Percentiles rank a stretch among this genome's conserved stretches.
Conservation (phyloP, 37 sponge, comb jelly and placozoan species). For the Ianthella basta region DNA sequence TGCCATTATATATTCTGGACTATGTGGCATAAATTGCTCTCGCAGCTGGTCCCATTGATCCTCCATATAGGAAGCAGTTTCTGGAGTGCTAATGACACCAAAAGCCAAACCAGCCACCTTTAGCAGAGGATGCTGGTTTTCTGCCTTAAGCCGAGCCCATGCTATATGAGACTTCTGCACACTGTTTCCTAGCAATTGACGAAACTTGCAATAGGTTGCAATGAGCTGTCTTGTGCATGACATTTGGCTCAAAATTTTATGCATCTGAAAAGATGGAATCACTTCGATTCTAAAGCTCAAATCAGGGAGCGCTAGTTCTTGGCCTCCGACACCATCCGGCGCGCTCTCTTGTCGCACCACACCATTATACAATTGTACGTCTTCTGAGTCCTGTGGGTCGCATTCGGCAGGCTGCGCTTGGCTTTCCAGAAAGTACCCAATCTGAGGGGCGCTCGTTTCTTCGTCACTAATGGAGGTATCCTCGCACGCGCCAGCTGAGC, state of each 20-base stretch:
- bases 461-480: no score
- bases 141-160: background rate
- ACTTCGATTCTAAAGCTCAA: no score
- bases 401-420: no score
- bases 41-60: background rate
- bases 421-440: no score
- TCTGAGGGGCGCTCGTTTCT: no score
- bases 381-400: no score
- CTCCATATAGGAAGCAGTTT: background rate
- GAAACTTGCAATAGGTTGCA: background rate
- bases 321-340: no score
- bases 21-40: background rate
- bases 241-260: no score
- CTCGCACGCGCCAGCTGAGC: no score
- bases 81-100: constrained; percentile 7
- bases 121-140: background rate
- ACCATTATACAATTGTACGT: no score
- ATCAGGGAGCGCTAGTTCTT: background rate
- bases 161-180: background rate
- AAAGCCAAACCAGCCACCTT: background rate
- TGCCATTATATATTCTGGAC: background rate
- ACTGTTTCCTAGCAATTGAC: background rate
- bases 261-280: no score
- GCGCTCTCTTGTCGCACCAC: no score
- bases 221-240: background rate